A percentile compares a stretch with the other conserved stretches of the same genome.
These are phyloP conservation scores for Sardinella longiceps DNA, from an alignment of 2,797 vertebrate genomes.

Conservation along the genomic window DNA sequence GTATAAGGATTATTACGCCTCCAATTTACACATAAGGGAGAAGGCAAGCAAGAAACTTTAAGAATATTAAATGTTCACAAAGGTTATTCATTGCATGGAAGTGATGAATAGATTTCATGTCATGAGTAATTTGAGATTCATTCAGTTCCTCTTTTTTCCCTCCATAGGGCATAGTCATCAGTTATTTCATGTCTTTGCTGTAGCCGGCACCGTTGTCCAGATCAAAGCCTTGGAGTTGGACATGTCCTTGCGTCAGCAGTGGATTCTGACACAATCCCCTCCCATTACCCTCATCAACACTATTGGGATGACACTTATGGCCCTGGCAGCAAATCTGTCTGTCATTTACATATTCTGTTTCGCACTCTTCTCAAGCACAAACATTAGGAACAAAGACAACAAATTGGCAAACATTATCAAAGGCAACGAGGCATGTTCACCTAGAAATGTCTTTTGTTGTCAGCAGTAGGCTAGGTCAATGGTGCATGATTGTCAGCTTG, in stretches of 20 bases:
- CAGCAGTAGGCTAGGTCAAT: not conserved
- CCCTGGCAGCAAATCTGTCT: conserved; percentile 68
- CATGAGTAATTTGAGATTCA: not conserved
- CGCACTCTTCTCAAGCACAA: conserved; percentile 65
- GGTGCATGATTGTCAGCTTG: not conserved
- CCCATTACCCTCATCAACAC: conserved; percentile 75
- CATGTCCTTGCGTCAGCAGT: conserved; percentile 75
- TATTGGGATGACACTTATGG: conserved; percentile 63
- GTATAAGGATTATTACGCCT: too few relatives aligned
- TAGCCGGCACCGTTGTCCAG: conserved; percentile 87
- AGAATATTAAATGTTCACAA: too few relatives aligned
- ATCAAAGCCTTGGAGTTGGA: conserved; percentile 85
- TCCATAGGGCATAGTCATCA: conserved; percentile 94
- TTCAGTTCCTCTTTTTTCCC: not conserved
- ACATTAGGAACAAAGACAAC: conserved; percentile 25
- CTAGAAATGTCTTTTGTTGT: conserved; percentile 20
- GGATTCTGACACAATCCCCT: conserved; percentile 68
- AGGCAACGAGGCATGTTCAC: not conserved
- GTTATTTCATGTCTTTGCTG: conserved; percentile 88
- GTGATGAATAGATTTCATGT: not conserved
- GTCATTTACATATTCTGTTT: conserved; percentile 80
- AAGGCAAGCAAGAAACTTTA: not conserved
- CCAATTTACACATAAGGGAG: not conserved
- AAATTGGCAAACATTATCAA: conserved; percentile 34
- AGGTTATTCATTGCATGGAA: not conserved